These are phyloP conservation scores for Cepaea nemoralis DNA, from an alignment of 1,140 invertebrate genomes.

Conservation along the genomic window DNA sequence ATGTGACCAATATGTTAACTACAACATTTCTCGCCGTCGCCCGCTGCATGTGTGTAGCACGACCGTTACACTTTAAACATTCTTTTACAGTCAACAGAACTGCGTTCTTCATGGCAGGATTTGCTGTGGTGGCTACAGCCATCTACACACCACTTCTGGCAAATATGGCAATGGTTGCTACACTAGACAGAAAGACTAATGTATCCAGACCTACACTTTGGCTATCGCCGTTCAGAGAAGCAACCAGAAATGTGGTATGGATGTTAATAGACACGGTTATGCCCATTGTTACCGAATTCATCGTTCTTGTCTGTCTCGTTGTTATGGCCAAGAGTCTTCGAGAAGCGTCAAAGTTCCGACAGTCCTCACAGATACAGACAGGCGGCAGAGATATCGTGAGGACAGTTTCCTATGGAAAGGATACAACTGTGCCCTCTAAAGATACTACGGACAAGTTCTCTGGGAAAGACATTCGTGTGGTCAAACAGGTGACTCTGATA, in stretches of 20 bases:
- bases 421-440: too few relatives aligned
- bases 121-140: background rate
- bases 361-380: too few relatives aligned
- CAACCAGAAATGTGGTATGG: background rate
- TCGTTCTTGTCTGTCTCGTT: background rate
- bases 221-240: background rate
- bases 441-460: too few relatives aligned
- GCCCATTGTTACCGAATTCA: background rate
- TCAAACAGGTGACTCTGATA: too few relatives aligned
- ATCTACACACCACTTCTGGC: slow-evolving; percentile 17
- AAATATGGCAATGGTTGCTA: background rate
- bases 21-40: too few relatives aligned
- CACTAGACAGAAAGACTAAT: background rate
- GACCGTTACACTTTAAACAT: slow-evolving; percentile 12
- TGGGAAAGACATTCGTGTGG: too few relatives aligned
- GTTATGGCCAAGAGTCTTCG: background rate
- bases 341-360: background rate
- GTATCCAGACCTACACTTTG: background rate
- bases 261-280: background rate
- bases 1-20: too few relatives aligned
- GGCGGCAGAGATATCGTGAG: too few relatives aligned
- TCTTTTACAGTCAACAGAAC: background rate
- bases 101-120: background rate
- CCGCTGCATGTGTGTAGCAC: too few relatives aligned
- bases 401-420: too few relatives aligned